Base-by-base conservation (phyloP, 2,888 invertebrate species). In the Trachelus tabidus region DNA sequence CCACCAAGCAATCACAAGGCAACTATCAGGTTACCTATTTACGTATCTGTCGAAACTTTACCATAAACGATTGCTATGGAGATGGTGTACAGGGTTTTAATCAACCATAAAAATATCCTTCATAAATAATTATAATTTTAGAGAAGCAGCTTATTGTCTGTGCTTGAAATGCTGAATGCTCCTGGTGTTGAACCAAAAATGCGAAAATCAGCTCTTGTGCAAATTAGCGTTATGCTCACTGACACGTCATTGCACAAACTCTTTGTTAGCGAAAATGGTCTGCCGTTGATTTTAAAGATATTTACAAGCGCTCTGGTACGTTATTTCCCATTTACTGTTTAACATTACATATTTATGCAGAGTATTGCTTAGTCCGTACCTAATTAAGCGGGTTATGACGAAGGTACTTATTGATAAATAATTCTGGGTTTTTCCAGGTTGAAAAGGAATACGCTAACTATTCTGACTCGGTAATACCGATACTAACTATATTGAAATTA, bases 151-250 rank as follows among this genome's bases (percentile, higher is more conserved):
- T 88, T 94, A 68, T 84, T 92, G 4, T 87, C 90, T 11, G 88
- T 90, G 2, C 81, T 91, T 4, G 89, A 90, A 78, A 87, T 91
- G 86, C 79, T 91, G 30, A 87, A 83, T 15, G 86, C 88, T 4
- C 81, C 93, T 0, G 88, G 91, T 0, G 86, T 95, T 23, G 95
- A 95, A 84, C 94, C 95, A 1, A 94, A 94, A n/a, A 92, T 96
- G 76, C 93, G 94, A 11, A 93, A 95, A 83, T 95, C 95, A 75
- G 95, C 95, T 56, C 90, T 95, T 78, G 94, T 95, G 79, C 95
- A 96, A 90, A 90, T 95, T 33, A 93, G 94, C 34, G 94, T 95
- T 0, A 94, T 95, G 93, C 89, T 95, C 87, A 93, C 95, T 15
- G 95, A 95, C 85, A 92, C 92, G 69, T 93, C 94, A 33, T 86